These are phyloP conservation scores for Euleptes europaea DNA, from an alignment of 2,113 vertebrate genomes.

Conservation along the genomic window DNA sequence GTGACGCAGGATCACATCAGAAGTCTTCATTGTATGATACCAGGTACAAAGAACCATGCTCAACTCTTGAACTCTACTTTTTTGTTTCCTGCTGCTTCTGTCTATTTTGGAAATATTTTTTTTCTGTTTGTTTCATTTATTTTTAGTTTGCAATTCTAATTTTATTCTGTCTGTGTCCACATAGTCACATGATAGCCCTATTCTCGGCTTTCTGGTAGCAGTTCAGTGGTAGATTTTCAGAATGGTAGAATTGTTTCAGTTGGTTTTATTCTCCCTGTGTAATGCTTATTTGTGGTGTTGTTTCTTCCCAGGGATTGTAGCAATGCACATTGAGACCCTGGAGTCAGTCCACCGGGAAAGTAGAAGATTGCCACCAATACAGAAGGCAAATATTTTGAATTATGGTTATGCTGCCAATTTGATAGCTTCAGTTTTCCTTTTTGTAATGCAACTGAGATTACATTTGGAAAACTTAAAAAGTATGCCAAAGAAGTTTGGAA, in stretches of 20 bases:
- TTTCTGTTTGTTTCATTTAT: conserved; percentile 1
- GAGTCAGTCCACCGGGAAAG: conserved; percentile 96
- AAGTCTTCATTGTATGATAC: conserved; percentile 97
- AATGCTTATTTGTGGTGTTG: conserved; percentile 38
- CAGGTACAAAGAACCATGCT: conserved; percentile 78
- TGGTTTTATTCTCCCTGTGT: conserved; percentile 23
- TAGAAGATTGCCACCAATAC: conserved; percentile 93
- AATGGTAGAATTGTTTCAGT: conserved; percentile 16
- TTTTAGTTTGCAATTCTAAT: conserved; percentile 27
- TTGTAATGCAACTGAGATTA: conserved; percentile 30
- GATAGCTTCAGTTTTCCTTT: conserved; percentile 16
- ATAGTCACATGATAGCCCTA: neutral
- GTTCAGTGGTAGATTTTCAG: neutral
- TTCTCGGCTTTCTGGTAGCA: neutral
- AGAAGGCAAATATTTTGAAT: conserved; percentile 85
- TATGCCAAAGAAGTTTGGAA: conserved; percentile 42
- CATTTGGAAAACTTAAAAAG: conserved; percentile 34
- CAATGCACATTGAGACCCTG: conserved; percentile 96
- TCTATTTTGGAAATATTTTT: neutral
- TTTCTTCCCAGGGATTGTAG: conserved; percentile 88
- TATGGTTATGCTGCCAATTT: conserved; percentile 38
- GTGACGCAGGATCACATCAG: conserved; percentile 98
- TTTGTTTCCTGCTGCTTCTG: neutral
- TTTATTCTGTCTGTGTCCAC: conserved; percentile 15
- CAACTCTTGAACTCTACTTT: neutral